Percentiles rank a stretch among this genome's conserved stretches.
phyloP scores from a whole-genome alignment of 2,888 invertebrate species.

The Magallana nippona region DNA sequence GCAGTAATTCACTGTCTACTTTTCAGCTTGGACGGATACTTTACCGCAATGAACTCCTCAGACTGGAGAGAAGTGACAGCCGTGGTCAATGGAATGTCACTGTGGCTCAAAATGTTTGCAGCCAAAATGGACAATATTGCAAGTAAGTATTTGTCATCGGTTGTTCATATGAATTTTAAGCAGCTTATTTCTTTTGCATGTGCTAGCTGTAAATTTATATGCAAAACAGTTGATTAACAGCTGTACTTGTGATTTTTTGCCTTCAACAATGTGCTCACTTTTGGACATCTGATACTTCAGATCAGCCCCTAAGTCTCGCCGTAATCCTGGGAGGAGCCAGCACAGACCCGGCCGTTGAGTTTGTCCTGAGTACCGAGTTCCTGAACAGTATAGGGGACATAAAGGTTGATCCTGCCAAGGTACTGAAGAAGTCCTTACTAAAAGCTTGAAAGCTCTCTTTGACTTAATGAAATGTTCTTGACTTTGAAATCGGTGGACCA shows the following conservation, averaged over 20 bases:
- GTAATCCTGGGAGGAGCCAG: conserved; percentile 55
- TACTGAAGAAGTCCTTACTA: conserved; percentile 9
- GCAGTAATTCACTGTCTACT: background rate
- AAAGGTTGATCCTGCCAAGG: conserved; percentile 52
- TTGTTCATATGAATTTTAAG: too few species aligned
- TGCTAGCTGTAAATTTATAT: too few species aligned
- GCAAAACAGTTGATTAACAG: too few species aligned
- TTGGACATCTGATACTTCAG: conserved; percentile 48
- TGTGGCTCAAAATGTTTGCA: conserved; percentile 37
- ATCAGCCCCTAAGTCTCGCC: conserved; percentile 54
- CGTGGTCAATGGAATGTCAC: conserved; percentile 16
- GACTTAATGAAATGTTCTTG: too few species aligned
- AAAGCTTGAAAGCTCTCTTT: too few species aligned
- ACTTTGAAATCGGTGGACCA: too few species aligned
- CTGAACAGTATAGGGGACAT: conserved; percentile 51
- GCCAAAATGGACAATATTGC: background rate
- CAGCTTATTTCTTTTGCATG: too few species aligned
- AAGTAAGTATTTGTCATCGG: too few species aligned
- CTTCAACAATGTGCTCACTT: too few species aligned
- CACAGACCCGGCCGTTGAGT: conserved; percentile 50
- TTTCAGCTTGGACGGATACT: conserved; percentile 13
- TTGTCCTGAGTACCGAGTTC: conserved; percentile 49
- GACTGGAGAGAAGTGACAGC: conserved; percentile 14
- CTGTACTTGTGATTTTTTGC: too few species aligned
- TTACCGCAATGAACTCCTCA: conserved; percentile 11